A percentile compares a stretch with the other conserved stretches of the same genome.
phyloP scores from a whole-genome alignment of 2,797 vertebrate species.

The Steatocranus sp. region DNA sequence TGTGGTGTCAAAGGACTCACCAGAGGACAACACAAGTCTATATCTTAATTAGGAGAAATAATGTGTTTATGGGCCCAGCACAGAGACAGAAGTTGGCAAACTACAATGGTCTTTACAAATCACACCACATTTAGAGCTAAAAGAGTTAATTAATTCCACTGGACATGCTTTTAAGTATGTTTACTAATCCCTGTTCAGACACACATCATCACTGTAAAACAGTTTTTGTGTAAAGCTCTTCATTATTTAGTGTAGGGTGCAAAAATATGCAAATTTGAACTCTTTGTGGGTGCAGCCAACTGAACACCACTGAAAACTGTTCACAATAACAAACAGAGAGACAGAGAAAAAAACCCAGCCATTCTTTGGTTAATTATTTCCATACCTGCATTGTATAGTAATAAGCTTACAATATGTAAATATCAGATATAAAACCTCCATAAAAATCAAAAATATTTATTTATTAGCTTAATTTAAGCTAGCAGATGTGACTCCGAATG shows the following conservation, averaged over 20 bases:
- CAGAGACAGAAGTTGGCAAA: neutral
- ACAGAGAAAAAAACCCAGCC: neutral
- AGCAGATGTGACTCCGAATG: neutral
- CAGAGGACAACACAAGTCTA: constrained; percentile 64
- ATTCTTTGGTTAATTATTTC: neutral
- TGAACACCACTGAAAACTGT: neutral
- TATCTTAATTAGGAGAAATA: constrained; percentile 67
- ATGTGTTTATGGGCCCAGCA: constrained; percentile 5
- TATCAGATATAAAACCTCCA: neutral
- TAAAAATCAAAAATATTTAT: neutral
- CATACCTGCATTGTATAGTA: neutral
- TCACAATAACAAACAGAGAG: neutral
- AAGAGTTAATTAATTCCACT: neutral
- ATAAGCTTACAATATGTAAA: neutral
- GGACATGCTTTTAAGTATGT: neutral
- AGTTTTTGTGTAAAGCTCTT: neutral
- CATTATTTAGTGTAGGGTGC: neutral
- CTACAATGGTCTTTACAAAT: neutral
- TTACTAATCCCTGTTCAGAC: neutral
- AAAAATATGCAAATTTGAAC: neutral
- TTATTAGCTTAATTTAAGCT: neutral
- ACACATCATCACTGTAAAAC: neutral
- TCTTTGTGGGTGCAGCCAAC: neutral
- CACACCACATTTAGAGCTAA: neutral
- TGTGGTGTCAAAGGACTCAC: constrained; percentile 70